phyloP scores from a whole-genome alignment of 1,140 invertebrate species.

The Bombus polaris region DNA sequence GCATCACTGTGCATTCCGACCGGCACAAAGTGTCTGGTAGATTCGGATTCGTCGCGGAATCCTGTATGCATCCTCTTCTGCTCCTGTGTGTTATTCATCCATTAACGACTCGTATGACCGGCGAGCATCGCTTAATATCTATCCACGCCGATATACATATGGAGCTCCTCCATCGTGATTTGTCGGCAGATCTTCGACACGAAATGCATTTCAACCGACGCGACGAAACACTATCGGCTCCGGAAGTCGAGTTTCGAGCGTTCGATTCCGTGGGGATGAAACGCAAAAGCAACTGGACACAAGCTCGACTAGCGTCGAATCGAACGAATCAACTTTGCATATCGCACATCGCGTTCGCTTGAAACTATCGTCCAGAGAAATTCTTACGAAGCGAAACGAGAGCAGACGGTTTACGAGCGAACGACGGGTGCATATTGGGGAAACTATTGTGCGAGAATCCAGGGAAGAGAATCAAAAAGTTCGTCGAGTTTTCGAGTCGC shows the following conservation, averaged over 20 bases:
- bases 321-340: conserved; percentile 8
- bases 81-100: background rate
- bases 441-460: background rate
- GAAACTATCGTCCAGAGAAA: background rate
- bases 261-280: background rate
- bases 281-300: background rate
- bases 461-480: background rate
- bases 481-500: background rate
- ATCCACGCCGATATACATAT: background rate
- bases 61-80: background rate
- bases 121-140: background rate
- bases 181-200: background rate
- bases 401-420: conserved; percentile 1
- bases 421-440: background rate
- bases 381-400: background rate
- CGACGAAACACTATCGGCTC: background rate
- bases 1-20: conserved; percentile 24
- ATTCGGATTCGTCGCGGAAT: conserved; percentile 19
- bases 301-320: background rate
- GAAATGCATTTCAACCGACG: background rate
- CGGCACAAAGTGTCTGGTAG: conserved; percentile 32
- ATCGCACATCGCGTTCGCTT: background rate
- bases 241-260: background rate
- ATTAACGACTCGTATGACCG: conserved; percentile 26
- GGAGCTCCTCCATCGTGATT: background rate